Evolutionary conservation across 1,140 invertebrate genomes (phyloP).

Genomic region (Cephus cinctus): DNA sequence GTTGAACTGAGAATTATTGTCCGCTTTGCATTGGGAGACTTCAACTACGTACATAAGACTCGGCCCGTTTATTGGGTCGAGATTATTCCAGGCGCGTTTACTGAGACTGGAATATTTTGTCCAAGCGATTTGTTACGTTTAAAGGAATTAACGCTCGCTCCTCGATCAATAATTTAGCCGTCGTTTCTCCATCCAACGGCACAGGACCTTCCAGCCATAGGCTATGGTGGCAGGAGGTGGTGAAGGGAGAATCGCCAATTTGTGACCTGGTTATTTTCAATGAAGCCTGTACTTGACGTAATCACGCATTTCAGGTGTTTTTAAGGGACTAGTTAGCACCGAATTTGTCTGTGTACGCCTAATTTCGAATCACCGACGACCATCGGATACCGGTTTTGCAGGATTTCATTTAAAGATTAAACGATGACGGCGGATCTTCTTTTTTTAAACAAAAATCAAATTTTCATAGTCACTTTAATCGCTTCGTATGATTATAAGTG

Average conservation of each 20-base stretch:
- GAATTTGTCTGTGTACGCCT: conserved; percentile 19
- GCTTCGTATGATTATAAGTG: too few species aligned
- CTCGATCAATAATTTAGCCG: conserved; percentile 35
- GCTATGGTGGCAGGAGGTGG: background rate
- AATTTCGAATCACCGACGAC: too few species aligned
- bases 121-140: conserved; percentile 26
- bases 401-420: too few species aligned
- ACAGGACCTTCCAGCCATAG: background rate
- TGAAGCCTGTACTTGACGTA: conserved; percentile 32
- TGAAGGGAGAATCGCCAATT: conserved; percentile 26
- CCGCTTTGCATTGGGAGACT: background rate
- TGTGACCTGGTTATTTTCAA: conserved; percentile 42
- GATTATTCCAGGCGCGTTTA: background rate
- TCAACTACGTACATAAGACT: too few species aligned
- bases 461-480: too few species aligned
- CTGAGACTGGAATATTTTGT: conserved; percentile 28
- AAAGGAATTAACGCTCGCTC: conserved; percentile 23
- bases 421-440: too few species aligned
- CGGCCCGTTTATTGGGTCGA: background rate
- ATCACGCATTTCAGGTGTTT: conserved; percentile 30
- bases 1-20: conserved; percentile 15
- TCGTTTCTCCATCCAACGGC: too few species aligned
- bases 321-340: conserved; percentile 34
- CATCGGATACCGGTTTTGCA: too few species aligned
- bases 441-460: too few species aligned